These are phyloP conservation scores for Caenorhabditis becei DNA, from an alignment of 2,888 invertebrate species.

Conservation along the genomic window DNA sequence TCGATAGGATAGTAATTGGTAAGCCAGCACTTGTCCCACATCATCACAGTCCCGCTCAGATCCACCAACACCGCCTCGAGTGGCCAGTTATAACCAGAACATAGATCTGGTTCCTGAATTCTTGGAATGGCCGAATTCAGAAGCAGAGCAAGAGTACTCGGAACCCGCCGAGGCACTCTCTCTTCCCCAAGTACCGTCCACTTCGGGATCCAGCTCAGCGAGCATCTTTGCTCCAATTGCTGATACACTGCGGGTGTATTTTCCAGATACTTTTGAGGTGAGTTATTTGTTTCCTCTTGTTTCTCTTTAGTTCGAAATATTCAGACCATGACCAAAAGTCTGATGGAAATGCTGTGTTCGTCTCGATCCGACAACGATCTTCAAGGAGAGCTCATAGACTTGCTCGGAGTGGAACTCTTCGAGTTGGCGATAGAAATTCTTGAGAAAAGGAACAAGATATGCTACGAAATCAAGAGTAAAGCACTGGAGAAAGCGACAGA, in stretches of 20 bases:
- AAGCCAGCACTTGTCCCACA: constrained; percentile 1
- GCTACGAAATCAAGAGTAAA: constrained; percentile 53
- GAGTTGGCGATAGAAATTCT: constrained; percentile 88
- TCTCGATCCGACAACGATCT: constrained; percentile 61
- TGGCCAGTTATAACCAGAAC: constrained; percentile 14
- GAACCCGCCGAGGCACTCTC: constrained; percentile 6
- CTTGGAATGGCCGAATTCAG: constrained; percentile 57
- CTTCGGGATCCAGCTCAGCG: constrained; percentile 1
- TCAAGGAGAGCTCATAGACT: constrained; percentile 85
- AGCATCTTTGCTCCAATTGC: constrained; percentile 28
- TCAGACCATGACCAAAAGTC: constrained; percentile 37
- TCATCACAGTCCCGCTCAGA: constrained; percentile 13
- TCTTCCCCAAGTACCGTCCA: constrained; percentile 24
- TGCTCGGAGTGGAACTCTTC: constrained; percentile 91
- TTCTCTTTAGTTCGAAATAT: background rate
- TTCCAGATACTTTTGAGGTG: constrained; percentile 40
- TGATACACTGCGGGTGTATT: constrained; percentile 27
- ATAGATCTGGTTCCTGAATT: constrained; percentile 23
- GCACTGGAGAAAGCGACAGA: constrained; percentile 23
- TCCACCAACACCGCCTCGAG: constrained; percentile 29
- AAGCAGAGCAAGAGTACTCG: constrained; percentile 28
- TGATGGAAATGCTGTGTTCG: constrained; percentile 41
- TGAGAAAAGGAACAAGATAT: constrained; percentile 84
- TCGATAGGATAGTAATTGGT: constrained; percentile 43
- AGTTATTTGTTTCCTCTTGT: background rate